phyloP scores from a whole-genome alignment of 2,888 invertebrate genomes.

The Melolontha melolontha region DNA sequence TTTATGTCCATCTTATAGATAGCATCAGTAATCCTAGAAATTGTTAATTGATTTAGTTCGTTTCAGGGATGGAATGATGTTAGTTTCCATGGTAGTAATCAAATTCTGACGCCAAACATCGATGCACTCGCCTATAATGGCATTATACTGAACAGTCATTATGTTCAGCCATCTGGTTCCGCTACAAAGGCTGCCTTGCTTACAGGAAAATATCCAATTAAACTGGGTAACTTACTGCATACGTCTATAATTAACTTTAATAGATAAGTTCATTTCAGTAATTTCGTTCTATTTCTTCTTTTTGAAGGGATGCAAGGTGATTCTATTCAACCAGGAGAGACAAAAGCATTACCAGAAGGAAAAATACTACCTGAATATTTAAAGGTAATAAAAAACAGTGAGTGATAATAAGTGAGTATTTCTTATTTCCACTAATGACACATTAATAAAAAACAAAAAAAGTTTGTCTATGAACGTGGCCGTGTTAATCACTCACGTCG shows the following conservation, averaged over 20 bases:
- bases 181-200: slow-evolving; percentile 85
- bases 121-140: slow-evolving; percentile 89
- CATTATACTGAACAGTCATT: slow-evolving; percentile 86
- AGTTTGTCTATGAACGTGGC: too few relatives aligned
- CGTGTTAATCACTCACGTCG: too few relatives aligned
- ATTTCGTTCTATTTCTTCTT: slow-evolving; percentile 23
- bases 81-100: slow-evolving; percentile 88
- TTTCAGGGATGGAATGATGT: slow-evolving; percentile 89
- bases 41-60: slow-evolving; percentile 32
- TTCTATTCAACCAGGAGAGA: slow-evolving; percentile 76
- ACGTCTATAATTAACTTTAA: slow-evolving; percentile 33
- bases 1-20: slow-evolving; percentile 7
- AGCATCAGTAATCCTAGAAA: slow-evolving; percentile 20
- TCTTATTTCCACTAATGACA: too few relatives aligned
- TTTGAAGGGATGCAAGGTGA: slow-evolving; percentile 77
- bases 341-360: slow-evolving; percentile 78
- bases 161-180: slow-evolving; percentile 87
- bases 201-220: slow-evolving; percentile 89
- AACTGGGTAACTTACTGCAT: slow-evolving; percentile 71
- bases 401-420: too few relatives aligned
- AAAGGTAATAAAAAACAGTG: slow-evolving; percentile 57
- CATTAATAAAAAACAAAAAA: too few relatives aligned
- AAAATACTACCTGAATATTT: slow-evolving; percentile 78
- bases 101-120: slow-evolving; percentile 91
- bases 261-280: slow-evolving; percentile 11